A percentile compares a stretch with the other conserved stretches of the same genome.
Conservation (phyloP, 1,140 invertebrate species). For the Brachionus sp. region DNA sequence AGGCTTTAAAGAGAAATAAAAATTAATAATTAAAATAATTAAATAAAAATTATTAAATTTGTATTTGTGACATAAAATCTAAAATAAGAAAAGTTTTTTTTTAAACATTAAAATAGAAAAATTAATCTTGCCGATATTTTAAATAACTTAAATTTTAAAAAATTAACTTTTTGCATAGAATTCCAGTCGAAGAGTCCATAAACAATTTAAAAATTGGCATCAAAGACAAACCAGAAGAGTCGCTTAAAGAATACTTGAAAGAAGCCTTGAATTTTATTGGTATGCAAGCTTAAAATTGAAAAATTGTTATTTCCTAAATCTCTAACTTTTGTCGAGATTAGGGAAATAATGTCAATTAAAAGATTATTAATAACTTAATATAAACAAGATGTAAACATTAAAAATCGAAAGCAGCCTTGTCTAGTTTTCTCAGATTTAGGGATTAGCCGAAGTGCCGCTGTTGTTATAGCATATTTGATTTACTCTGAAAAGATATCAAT, state of each 20-base stretch:
- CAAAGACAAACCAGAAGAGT: conserved; percentile 53
- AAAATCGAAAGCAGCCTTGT: conserved; percentile 50
- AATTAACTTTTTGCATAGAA: neutral
- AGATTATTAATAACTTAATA: neutral
- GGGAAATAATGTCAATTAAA: neutral
- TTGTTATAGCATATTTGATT: conserved; percentile 58
- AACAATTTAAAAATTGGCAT: conserved; percentile 49
- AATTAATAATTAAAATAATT: too few species aligned
- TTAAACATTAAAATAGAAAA: too few species aligned
- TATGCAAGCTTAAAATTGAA: conserved; percentile 46
- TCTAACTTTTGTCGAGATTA: neutral
- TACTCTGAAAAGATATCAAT: conserved; percentile 46
- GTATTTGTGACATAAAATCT: too few species aligned
- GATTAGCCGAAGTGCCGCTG: conserved; percentile 53
- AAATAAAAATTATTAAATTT: too few species aligned
- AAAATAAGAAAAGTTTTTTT: too few species aligned
- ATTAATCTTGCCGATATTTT: neutral
- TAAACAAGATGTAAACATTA: conserved; percentile 29
- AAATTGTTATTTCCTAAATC: neutral
- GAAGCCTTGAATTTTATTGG: conserved; percentile 55
- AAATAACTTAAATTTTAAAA: neutral
- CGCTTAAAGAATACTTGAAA: conserved; percentile 52
- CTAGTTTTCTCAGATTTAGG: conserved; percentile 55
- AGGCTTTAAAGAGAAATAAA: too few species aligned
- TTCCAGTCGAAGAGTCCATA: neutral